Evolutionary conservation across 2,113 vertebrate genomes (phyloP).

Genomic region (Ptilorrhoa leucosticta): DNA sequence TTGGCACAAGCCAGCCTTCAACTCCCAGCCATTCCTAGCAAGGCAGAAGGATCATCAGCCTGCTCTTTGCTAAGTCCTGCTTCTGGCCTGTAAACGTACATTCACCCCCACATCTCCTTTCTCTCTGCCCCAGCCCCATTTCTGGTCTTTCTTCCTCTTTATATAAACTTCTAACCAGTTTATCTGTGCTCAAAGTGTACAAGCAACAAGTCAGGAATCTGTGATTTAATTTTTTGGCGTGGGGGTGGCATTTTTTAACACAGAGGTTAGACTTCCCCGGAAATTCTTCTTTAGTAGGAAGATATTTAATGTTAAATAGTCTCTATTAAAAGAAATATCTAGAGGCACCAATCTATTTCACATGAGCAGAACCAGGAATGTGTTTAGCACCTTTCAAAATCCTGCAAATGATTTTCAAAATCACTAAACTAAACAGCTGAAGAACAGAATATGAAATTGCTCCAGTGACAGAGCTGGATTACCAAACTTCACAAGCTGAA

Average conservation of each 20-base stretch:
- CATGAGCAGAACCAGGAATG: neutral
- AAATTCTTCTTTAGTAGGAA: neutral
- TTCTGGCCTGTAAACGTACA: neutral
- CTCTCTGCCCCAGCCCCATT: accelerated
- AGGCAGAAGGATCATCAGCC: neutral
- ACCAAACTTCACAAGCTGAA: neutral
- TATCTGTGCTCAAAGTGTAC: neutral
- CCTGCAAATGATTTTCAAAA: neutral
- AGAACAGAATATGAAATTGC: neutral
- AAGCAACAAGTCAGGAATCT: neutral
- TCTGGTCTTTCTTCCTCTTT: neutral
- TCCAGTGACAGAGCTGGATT: neutral
- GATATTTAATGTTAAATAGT: neutral
- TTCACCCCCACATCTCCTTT: neutral
- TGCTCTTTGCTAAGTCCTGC: neutral
- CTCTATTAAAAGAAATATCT: neutral
- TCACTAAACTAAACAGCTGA: neutral
- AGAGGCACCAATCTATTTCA: neutral
- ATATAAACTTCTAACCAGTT: neutral
- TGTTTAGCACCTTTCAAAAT: neutral
- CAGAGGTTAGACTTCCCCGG: neutral
- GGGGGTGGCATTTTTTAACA: neutral
- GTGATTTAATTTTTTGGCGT: accelerated
- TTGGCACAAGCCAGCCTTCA: neutral
- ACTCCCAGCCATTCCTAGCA: neutral